These are phyloP conservation scores for Xiphydria camelus DNA, from an alignment of 2,888 invertebrate species.

Conservation along the genomic window DNA sequence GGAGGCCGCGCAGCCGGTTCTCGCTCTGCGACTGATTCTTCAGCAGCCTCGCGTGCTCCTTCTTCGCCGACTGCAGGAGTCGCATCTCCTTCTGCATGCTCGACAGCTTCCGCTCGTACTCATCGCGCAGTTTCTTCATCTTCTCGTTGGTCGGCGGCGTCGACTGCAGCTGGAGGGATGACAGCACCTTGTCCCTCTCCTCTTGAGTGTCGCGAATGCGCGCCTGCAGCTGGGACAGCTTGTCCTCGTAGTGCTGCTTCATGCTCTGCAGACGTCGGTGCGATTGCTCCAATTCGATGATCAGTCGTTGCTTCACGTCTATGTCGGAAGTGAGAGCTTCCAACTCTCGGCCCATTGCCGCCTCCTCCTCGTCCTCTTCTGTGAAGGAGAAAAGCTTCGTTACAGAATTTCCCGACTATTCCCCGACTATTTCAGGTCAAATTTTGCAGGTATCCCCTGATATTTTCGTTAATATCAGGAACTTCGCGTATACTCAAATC, in stretches of 20 bases:
- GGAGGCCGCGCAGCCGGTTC: conserved; percentile 71
- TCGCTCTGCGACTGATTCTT: conserved; percentile 79
- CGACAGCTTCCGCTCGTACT: conserved; percentile 84
- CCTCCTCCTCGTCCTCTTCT: conserved; percentile 60
- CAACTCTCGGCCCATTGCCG: conserved; percentile 77
- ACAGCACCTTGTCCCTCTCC: conserved; percentile 87
- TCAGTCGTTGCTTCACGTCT: conserved; percentile 90
- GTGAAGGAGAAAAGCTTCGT: conserved; percentile 37
- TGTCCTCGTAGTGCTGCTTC: conserved; percentile 90
- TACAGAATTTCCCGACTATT: too few relatives aligned
- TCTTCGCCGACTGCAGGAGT: conserved; percentile 82
- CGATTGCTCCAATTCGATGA: conserved; percentile 89
- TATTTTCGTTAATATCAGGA: too few relatives aligned
- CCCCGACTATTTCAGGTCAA: too few relatives aligned
- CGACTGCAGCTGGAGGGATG: conserved; percentile 62
- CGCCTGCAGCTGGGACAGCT: conserved; percentile 79
- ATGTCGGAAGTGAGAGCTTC: conserved; percentile 91
- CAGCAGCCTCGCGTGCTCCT: conserved; percentile 84
- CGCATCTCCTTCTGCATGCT: conserved; percentile 86
- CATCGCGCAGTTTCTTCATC: conserved; percentile 79
- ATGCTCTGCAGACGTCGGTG: conserved; percentile 84
- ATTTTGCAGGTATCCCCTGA: too few relatives aligned
- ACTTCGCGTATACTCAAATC: too few relatives aligned
- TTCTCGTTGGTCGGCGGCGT: conserved; percentile 68
- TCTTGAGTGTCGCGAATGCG: conserved; percentile 87